Conservation (phyloP, 2,888 invertebrate genomes). For the Hirtodrosophila trivittata region DNA sequence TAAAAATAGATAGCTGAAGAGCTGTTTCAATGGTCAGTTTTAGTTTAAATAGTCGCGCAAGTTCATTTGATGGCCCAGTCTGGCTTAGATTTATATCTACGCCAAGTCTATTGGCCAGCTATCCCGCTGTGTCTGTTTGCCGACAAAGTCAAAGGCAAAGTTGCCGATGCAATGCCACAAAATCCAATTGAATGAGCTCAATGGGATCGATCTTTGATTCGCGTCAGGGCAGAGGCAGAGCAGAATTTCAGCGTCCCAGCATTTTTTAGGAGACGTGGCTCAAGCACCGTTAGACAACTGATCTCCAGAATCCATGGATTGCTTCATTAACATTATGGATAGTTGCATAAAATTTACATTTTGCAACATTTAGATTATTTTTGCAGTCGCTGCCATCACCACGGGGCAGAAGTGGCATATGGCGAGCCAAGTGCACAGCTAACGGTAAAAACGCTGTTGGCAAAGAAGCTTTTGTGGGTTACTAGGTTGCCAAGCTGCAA, state of each 20-base stretch:
- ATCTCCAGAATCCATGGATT: conserved; percentile 14
- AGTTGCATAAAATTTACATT: conserved; percentile 55
- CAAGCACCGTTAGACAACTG: conserved; percentile 42
- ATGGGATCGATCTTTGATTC: conserved; percentile 56
- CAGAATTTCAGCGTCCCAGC: conserved; percentile 22
- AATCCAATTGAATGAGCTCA: conserved; percentile 64
- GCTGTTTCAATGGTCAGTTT: conserved; percentile 41
- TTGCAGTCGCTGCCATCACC: conserved; percentile 29
- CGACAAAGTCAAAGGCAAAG: conserved; percentile 77
- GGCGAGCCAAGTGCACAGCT: conserved; percentile 55
- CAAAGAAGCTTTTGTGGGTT: conserved; percentile 64
- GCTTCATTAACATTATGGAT: conserved; percentile 76
- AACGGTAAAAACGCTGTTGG: conserved; percentile 67
- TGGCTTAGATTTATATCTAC: conserved; percentile 48
- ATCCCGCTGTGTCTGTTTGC: conserved; percentile 70
- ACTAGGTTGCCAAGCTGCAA: conserved; percentile 61
- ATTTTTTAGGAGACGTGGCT: background rate
- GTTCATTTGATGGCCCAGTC: conserved; percentile 52
- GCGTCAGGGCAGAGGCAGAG: conserved; percentile 24
- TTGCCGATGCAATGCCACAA: conserved; percentile 49
- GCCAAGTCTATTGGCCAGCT: conserved; percentile 30
- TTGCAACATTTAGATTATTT: conserved; percentile 47
- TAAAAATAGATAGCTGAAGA: background rate
- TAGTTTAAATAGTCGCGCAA: conserved; percentile 53
- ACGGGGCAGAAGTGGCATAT: conserved; percentile 37